These are phyloP conservation scores for Manis crassicaudata DNA, from an alignment of 2,797 vertebrate species.

Conservation along the genomic window DNA sequence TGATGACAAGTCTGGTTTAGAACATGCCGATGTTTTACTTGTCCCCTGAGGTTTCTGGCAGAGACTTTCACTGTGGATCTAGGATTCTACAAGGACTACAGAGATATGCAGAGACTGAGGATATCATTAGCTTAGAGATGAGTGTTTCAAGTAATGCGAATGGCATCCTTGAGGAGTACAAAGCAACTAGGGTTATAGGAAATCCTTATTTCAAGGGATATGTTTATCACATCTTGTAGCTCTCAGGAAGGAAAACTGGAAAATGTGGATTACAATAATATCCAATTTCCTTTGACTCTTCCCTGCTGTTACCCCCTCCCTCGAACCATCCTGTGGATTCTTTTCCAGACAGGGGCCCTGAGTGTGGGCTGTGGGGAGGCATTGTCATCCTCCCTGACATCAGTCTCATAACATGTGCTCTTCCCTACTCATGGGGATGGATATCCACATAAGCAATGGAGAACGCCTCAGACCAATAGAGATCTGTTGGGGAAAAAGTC, in stretches of 20 bases:
- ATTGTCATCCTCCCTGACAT: neutral
- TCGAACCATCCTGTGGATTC: constrained; percentile 18
- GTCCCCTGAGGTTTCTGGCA: neutral
- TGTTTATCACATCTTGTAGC: neutral
- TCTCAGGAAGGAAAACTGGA: neutral
- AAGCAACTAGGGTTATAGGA: neutral
- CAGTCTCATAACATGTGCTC: neutral
- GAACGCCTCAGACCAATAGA: neutral
- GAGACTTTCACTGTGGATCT: constrained; percentile 19
- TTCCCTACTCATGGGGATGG: neutral
- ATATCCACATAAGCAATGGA: neutral
- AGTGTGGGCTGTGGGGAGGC: neutral
- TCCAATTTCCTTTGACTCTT: neutral
- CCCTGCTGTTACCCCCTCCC: neutral
- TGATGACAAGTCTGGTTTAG: neutral
- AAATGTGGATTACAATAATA: constrained; percentile 6
- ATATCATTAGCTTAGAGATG: constrained; percentile 10
- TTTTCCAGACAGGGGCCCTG: neutral
- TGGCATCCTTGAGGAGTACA: neutral
- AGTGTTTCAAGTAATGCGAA: neutral
- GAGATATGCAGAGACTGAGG: neutral
- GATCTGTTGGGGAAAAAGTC: neutral
- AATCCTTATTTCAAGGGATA: constrained; percentile 10
- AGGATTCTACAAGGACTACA: neutral
- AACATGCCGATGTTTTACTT: constrained; percentile 44